phyloP scores from a whole-genome alignment of 1,140 invertebrate genomes.

The Eurytemora carolleeae region DNA sequence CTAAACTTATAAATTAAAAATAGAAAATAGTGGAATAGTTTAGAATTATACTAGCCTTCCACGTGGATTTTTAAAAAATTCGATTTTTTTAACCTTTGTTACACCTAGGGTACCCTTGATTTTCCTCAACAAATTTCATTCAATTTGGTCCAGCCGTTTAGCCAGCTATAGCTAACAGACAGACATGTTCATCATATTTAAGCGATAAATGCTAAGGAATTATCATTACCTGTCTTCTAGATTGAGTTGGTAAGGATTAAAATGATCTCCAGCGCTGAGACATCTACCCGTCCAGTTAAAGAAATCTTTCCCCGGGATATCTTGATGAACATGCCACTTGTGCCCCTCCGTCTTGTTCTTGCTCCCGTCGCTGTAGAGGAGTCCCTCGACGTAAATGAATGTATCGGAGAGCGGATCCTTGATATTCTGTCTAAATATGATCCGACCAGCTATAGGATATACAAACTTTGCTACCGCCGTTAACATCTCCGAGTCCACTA shows the following conservation, averaged over 20 bases:
- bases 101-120: too few relatives aligned
- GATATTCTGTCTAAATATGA: constrained; percentile 59
- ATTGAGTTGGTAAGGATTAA: constrained; percentile 52
- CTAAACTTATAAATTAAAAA: too few relatives aligned
- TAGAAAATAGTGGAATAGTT: too few relatives aligned
- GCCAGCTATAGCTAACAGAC: too few relatives aligned
- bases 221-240: constrained; percentile 15
- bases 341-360: constrained; percentile 55
- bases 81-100: too few relatives aligned
- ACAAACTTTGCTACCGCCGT: constrained; percentile 31
- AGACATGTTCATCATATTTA: too few relatives aligned
- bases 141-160: too few relatives aligned
- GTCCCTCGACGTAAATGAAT: constrained; percentile 33
- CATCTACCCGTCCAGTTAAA: constrained; percentile 73
- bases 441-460: constrained; percentile 67
- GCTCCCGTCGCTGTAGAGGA: constrained; percentile 68
- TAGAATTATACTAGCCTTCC: too few relatives aligned
- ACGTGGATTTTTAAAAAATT: too few relatives aligned
- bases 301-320: constrained; percentile 53
- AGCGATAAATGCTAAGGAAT: too few relatives aligned
- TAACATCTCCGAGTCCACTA: constrained; percentile 21
- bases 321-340: constrained; percentile 39
- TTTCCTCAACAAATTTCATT: too few relatives aligned
- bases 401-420: constrained; percentile 63
- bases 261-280: constrained; percentile 51